Evolutionary conservation across 2,888 invertebrate species (phyloP).

Genomic region (Atrina japonica): DNA sequence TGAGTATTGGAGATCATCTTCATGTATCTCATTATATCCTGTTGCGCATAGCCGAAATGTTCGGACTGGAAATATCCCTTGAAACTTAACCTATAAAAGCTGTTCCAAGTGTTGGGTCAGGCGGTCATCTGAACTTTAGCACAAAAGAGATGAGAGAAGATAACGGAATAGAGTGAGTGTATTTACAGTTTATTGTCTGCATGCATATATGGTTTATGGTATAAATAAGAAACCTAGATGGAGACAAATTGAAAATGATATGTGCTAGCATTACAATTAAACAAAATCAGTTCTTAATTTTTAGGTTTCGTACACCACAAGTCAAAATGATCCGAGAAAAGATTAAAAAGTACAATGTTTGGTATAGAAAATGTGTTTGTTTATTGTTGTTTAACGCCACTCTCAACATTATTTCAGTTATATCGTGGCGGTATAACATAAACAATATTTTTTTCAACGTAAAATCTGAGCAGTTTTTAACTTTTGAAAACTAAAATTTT

Average conservation of each 20-base stretch:
- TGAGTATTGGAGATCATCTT: constrained; percentile 82
- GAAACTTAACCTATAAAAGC: constrained; percentile 54
- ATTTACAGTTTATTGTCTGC: background rate
- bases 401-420: no score
- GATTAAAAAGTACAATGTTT: no score
- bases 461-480: no score
- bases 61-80: constrained; percentile 80
- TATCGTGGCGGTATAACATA: no score
- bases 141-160: constrained; percentile 92
- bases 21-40: constrained; percentile 82
- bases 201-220: background rate
- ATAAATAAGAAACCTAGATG: background rate
- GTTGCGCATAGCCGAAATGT: constrained; percentile 82
- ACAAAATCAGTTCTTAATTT: no score
- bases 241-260: constrained; percentile 1
- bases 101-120: constrained; percentile 77
- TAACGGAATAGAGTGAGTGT: constrained; percentile 71
- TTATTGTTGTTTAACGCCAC: no score
- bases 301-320: no score
- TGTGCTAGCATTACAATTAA: constrained; percentile 3
- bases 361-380: no score
- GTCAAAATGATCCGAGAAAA: no score
- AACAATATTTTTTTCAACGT: no score
- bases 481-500: no score
- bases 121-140: constrained; percentile 97